Conservation (phyloP, 2,888 invertebrate genomes). For the Glaucopsyche alexis region DNA sequence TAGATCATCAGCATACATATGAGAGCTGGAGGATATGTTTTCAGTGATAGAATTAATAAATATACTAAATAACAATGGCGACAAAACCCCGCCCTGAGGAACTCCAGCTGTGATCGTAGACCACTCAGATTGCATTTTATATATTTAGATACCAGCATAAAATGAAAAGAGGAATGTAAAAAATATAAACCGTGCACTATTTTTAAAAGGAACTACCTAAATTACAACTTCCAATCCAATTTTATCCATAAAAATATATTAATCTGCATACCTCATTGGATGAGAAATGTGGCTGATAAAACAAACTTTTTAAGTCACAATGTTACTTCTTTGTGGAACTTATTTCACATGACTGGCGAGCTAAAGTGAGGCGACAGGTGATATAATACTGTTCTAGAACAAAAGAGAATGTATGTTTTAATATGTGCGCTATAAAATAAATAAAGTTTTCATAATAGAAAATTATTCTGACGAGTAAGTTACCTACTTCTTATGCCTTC, state of each 20-base stretch:
- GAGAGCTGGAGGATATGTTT: too few relatives aligned
- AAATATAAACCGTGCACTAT: neutral
- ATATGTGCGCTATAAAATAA: neutral
- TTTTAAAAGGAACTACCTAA: neutral
- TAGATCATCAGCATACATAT: too few relatives aligned
- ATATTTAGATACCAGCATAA: too few relatives aligned
- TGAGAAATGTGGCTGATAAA: neutral
- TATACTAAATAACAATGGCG: too few relatives aligned
- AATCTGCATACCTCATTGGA: neutral
- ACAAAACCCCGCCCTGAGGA: too few relatives aligned
- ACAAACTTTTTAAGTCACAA: neutral
- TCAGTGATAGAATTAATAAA: too few relatives aligned
- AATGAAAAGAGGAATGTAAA: too few relatives aligned
- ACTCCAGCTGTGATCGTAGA: too few relatives aligned
- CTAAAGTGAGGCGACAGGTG: neutral
- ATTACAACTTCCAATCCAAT: too few relatives aligned
- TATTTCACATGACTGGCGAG: neutral
- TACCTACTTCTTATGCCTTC: neutral
- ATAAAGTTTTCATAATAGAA: slow-evolving; percentile 7
- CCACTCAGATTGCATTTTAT: too few relatives aligned
- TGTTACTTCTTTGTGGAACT: neutral
- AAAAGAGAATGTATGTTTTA: neutral
- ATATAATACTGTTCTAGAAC: neutral
- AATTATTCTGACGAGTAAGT: neutral
- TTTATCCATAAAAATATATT: too few relatives aligned